phyloP scores from a whole-genome alignment of 2,797 vertebrate genomes.

The Mastacembelus armatus region DNA sequence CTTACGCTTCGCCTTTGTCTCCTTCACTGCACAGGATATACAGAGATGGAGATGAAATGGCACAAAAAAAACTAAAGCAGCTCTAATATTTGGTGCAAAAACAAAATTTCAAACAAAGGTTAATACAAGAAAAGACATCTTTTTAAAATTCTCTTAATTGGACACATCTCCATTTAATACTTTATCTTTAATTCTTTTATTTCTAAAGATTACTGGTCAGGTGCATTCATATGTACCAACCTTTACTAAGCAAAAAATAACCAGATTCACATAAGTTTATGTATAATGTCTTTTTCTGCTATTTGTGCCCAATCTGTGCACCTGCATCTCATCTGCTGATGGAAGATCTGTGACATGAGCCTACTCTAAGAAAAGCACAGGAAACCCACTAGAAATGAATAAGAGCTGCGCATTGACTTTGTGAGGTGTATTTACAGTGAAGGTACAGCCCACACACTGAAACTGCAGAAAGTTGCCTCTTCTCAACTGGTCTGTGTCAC shows the following conservation, averaged over 20 bases:
- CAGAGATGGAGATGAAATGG: background rate
- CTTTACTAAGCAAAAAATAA: no score
- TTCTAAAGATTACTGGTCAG: no score
- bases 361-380: background rate
- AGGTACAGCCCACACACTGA: background rate
- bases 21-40: conserved; percentile 85
- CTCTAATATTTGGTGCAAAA: background rate
- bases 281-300: no score
- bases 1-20: conserved; percentile 97
- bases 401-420: background rate
- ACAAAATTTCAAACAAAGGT: no score
- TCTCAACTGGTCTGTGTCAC: background rate
- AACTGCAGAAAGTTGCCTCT: background rate
- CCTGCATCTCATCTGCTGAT: no score
- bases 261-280: no score
- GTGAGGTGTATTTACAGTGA: background rate
- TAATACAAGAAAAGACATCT: no score
- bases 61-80: background rate
- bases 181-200: no score
- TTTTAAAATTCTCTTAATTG: no score
- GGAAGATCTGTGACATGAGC: background rate
- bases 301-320: no score
- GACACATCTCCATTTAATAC: no score
- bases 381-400: background rate
- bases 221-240: no score